These are phyloP conservation scores for Orthosia gracilis DNA, from an alignment of 2,888 invertebrate genomes.

Conservation along the genomic window DNA sequence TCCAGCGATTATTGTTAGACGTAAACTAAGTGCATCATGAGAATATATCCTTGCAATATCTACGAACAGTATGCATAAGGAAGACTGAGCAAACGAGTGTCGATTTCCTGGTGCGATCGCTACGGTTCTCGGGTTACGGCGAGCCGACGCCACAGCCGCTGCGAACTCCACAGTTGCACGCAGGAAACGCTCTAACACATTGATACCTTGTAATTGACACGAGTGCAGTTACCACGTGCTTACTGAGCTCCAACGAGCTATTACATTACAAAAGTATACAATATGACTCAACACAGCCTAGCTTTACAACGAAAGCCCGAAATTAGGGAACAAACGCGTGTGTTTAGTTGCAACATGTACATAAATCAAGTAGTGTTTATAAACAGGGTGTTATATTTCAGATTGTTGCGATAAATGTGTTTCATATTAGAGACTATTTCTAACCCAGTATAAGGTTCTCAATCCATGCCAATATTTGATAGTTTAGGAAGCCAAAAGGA, in stretches of 20 bases:
- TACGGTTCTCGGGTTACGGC: constrained; percentile 75
- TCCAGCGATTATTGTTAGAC: background rate
- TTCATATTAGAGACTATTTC: constrained; percentile 15
- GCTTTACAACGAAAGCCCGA: constrained; percentile 54
- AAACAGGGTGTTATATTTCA: constrained; percentile 40
- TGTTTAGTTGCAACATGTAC: constrained; percentile 36
- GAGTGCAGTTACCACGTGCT: constrained; percentile 70
- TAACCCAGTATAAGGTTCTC: background rate
- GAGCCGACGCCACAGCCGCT: constrained; percentile 61
- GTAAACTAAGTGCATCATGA: background rate
- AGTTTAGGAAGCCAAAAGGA: background rate
- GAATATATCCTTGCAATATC: constrained; percentile 31
- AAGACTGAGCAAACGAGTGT: constrained; percentile 67
- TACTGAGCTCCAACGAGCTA: constrained; percentile 62
- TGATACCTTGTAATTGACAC: constrained; percentile 75
- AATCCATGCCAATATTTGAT: background rate
- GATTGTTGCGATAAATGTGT: constrained; percentile 28
- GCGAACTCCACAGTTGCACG: constrained; percentile 64
- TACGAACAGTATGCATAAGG: constrained; percentile 61
- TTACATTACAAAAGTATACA: constrained; percentile 62
- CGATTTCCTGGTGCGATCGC: constrained; percentile 74
- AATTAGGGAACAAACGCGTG: constrained; percentile 54
- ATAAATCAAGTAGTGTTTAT: constrained; percentile 47
- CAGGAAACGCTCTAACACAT: constrained; percentile 74
- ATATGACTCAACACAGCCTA: constrained; percentile 58